Base-by-base conservation (phyloP, 2,113 vertebrate species). In the Prochilodus magdalenae region DNA sequence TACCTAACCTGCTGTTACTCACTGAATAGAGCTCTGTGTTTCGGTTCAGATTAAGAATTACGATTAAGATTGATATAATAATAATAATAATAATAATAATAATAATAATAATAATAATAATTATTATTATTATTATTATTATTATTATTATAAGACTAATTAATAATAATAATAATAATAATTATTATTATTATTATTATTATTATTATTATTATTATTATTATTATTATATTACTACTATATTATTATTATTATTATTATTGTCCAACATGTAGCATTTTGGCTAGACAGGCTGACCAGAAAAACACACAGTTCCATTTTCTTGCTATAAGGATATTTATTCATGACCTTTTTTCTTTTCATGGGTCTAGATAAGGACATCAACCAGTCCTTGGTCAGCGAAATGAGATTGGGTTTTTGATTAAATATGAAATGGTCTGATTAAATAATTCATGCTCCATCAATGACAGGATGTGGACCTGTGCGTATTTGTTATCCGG, bases 381-480 rank as follows among this genome's bases (percentile, higher is more conserved):
- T 47, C 77, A 22, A n/a, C 15, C 44, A 47, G 36, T 72, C 36
- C 26, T 79, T 72, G 36, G 55, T 62, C 57, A 62, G 70, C 24
- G 59, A 80, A 60, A 80, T 80, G 69, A 51, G 57, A 73, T 49
- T 80, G 26, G 15, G 24, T 22, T 72, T 73, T 44, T 30, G 53
- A 80, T 80, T 71, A 72, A 79, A 71, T 72, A 59, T 72, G 67
- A 80, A 72, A 62, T 62, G 36, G 69, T 30, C 27, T 73, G 57
- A 80, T 80, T 80, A 36, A 80, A 80, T 80, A 80, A 80, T 80
- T 73, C 40, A 80, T 80, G 70, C 30, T 47, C 22, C 27, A 27
- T 73, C 69, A 80, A 63, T 65, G 62, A 51, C 27, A 63, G 44
- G 44, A 65, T 53, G 57, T 60, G 79, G 22, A 44, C n/a, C 66